phyloP scores from a whole-genome alignment of 2,888 invertebrate species.

The Diadromus collaris region DNA sequence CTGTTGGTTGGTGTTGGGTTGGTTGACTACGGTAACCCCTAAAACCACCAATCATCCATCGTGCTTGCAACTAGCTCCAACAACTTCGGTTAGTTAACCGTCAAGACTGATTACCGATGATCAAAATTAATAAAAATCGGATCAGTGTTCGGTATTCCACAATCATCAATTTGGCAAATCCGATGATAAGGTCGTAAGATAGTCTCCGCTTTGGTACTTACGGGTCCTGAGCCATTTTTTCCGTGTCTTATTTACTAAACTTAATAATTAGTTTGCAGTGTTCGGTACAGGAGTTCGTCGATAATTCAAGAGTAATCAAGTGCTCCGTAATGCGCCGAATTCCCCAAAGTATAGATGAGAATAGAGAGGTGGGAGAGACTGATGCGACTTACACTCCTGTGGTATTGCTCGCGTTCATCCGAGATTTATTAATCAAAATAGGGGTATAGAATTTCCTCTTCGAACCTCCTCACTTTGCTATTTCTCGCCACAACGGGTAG shows the following conservation, averaged over 20 bases:
- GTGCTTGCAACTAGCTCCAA: neutral
- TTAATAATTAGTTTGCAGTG: neutral
- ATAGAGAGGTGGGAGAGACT: neutral
- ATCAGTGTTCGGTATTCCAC: neutral
- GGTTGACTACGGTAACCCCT: too few species aligned
- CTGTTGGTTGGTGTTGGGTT: too few species aligned
- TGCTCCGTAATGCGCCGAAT: neutral
- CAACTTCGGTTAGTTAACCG: neutral
- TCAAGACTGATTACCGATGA: neutral
- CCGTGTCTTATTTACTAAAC: neutral
- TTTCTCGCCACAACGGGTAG: conserved; percentile 22
- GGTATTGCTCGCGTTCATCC: conserved; percentile 46
- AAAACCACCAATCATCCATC: too few species aligned
- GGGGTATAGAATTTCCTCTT: conserved; percentile 25
- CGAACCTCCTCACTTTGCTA: conserved; percentile 13
- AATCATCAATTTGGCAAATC: neutral
- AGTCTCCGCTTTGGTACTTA: neutral
- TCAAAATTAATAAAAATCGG: neutral
- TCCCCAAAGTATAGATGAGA: conserved; percentile 11
- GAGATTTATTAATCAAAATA: conserved; percentile 42
- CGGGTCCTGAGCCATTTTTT: neutral
- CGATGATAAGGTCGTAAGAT: neutral
- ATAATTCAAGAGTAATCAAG: neutral
- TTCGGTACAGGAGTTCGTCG: neutral
- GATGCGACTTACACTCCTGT: conserved; percentile 12